A percentile compares a stretch with the other conserved stretches of the same genome.
Conservation (phyloP, 2,113 vertebrate species). For the Ploceus nigricollis region DNA sequence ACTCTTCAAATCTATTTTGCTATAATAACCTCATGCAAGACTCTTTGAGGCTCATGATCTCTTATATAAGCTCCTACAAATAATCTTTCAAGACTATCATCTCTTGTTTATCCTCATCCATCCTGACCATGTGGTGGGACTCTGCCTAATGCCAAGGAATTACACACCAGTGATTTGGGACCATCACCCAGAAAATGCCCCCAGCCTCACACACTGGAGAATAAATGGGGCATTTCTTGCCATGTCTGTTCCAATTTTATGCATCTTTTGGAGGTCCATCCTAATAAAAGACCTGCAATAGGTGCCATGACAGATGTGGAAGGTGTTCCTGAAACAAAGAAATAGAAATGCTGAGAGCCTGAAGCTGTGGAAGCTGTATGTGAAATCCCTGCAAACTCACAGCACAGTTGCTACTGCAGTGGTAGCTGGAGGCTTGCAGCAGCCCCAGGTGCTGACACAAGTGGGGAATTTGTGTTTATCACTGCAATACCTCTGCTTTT, state of each 20-base stretch:
- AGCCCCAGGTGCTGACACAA: neutral
- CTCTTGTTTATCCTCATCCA: neutral
- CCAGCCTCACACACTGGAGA: neutral
- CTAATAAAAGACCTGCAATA: neutral
- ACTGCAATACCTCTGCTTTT: neutral
- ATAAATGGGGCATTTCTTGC: neutral
- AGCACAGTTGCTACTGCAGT: rapidly evolving
- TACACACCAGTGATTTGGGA: neutral
- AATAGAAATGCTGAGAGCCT: neutral
- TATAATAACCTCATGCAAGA: conserved; percentile 8
- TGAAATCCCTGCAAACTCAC: neutral
- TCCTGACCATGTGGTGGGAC: neutral
- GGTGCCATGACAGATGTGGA: neutral
- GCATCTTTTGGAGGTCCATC: neutral
- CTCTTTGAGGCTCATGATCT: neutral
- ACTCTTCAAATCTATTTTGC: conserved; percentile 24
- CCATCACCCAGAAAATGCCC: neutral
- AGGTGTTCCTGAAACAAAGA: neutral
- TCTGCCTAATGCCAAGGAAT: neutral
- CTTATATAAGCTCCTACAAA: conserved; percentile 4
- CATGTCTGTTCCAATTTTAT: neutral
- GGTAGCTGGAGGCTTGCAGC: neutral
- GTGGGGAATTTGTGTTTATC: neutral
- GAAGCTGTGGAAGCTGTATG: neutral
- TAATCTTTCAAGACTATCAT: neutral